phyloP scores from a whole-genome alignment of 2,113 vertebrate species.

The Tenebrosternarchus preto region DNA sequence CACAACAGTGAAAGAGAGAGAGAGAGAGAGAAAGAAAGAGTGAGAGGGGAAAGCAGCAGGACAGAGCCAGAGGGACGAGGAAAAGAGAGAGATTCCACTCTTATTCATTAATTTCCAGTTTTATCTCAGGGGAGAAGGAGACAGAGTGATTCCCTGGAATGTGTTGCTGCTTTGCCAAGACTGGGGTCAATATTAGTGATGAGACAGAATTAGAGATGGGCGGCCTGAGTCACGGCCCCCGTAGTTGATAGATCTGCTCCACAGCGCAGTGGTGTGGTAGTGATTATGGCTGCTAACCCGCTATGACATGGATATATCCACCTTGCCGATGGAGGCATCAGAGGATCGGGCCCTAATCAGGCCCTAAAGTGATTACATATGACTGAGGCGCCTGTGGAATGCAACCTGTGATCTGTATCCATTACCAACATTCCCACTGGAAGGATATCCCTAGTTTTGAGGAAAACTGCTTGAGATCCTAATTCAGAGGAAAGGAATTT shows the following conservation, averaged over 20 bases:
- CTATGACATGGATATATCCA: conserved; percentile 72
- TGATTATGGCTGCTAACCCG: conserved; percentile 73
- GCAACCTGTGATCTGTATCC: conserved; percentile 72
- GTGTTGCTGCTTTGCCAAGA: conserved; percentile 54
- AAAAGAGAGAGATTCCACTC: conserved; percentile 17
- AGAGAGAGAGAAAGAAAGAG: conserved; percentile 6
- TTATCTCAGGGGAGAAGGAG: conserved; percentile 34
- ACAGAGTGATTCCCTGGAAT: conserved; percentile 43
- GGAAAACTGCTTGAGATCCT: conserved; percentile 32
- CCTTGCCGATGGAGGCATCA: conserved; percentile 64
- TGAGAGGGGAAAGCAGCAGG: background rate
- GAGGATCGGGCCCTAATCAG: conserved; percentile 73
- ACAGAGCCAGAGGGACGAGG: background rate
- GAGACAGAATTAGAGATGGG: conserved; percentile 52
- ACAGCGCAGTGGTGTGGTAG: conserved; percentile 69
- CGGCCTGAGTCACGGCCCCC: conserved; percentile 6
- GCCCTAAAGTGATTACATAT: conserved; percentile 72
- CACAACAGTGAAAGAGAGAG: conserved; percentile 14
- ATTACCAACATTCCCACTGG: conserved; percentile 64
- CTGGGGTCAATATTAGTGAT: conserved; percentile 55
- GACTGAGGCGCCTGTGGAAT: conserved; percentile 73
- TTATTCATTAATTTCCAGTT: conserved; percentile 38
- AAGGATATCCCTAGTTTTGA: conserved; percentile 54
- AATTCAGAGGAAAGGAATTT: too few relatives aligned
- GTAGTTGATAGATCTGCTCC: conserved; percentile 36